Base-by-base conservation (phyloP, 1,140 invertebrate species). In the Argopecten irradians region DNA sequence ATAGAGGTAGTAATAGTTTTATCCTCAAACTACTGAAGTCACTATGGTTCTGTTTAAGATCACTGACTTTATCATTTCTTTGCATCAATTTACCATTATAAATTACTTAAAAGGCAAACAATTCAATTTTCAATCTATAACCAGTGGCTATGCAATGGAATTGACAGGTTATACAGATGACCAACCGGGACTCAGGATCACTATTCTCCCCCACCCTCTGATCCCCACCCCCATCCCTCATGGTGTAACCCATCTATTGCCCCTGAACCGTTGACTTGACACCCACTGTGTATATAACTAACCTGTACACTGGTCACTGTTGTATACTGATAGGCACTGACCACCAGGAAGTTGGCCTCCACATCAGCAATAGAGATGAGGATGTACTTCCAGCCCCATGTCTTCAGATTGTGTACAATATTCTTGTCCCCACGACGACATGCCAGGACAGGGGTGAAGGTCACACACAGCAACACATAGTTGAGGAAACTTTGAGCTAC, bases 401-500 rank as follows among this genome's bases (percentile, higher is more conserved):
- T 96, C 94, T 96, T 96, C 93, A 98, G 96, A n/a, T 98, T 96
- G 11, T 96, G 95, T 84, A 96, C 94, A 82, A 97, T 96, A 92
- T 96, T 97, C 92, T 95, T 96, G 87, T 96, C 97, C 88, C 96
- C 96, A 84, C 96, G 96, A 86, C 97, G 96, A 95, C 97, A 98
- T 0, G 97, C 97, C 92, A 98, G 95, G 94, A 97, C 97, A 84
- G 97, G 97, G 36, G 97, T 97, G 93, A 97, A 98, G 85, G 98
- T 96, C 90, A 97, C 94, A 93, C 97, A 97, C 91, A 98, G 96
- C 90, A 97, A 96, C 86, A 97, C 96, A 94, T 98, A 98, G 88
- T 97, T 97, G n/a, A 97, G 96, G 92, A 98, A 97, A 92, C 97
- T 97, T 95, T 98, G 97, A 84, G 97, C 97, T 97, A 93, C 89